phyloP scores from a whole-genome alignment of 2,888 invertebrate genomes.

The Pheosia tremula region DNA sequence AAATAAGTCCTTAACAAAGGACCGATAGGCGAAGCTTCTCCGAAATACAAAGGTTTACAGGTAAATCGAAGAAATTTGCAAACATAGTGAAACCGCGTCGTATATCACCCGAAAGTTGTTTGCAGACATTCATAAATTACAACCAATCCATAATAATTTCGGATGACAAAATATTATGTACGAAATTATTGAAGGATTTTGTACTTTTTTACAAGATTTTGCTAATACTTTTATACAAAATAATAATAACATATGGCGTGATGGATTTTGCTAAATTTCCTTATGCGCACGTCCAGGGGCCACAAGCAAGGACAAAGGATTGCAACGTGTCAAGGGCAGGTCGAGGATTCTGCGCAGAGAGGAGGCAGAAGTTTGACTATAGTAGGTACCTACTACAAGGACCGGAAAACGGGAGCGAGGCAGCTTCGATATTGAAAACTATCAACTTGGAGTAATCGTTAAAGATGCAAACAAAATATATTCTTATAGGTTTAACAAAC shows the following conservation, averaged over 20 bases:
- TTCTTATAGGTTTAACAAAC: too few relatives aligned
- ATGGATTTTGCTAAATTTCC: slow-evolving; percentile 19
- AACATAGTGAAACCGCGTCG: slow-evolving; percentile 17
- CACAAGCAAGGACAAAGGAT: slow-evolving; percentile 68
- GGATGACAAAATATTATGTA: not conserved
- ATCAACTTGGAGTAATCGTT: not conserved
- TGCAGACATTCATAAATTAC: slow-evolving; percentile 16
- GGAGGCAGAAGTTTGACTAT: slow-evolving; percentile 23
- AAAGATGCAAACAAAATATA: not conserved
- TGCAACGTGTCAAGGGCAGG: slow-evolving; percentile 77
- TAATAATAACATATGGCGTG: not conserved
- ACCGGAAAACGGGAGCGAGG: slow-evolving; percentile 48
- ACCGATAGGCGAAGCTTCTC: not conserved
- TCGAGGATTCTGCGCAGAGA: slow-evolving; percentile 78
- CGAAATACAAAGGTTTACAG: not conserved
- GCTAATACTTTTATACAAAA: too few relatives aligned
- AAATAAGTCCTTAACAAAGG: slow-evolving; percentile 3
- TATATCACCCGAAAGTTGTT: slow-evolving; percentile 15
- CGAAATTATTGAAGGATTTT: too few relatives aligned
- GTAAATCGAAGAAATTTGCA: slow-evolving; percentile 14
- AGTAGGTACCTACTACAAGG: slow-evolving; percentile 31
- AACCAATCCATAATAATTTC: not conserved
- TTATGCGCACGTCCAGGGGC: slow-evolving; percentile 33
- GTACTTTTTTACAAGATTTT: too few relatives aligned
- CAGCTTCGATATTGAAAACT: slow-evolving; percentile 24